Percentiles rank a stretch among this genome's conserved stretches.
Evolutionary conservation across 1,140 invertebrate species (phyloP).

Genomic region (Nilaparvata lugens): DNA sequence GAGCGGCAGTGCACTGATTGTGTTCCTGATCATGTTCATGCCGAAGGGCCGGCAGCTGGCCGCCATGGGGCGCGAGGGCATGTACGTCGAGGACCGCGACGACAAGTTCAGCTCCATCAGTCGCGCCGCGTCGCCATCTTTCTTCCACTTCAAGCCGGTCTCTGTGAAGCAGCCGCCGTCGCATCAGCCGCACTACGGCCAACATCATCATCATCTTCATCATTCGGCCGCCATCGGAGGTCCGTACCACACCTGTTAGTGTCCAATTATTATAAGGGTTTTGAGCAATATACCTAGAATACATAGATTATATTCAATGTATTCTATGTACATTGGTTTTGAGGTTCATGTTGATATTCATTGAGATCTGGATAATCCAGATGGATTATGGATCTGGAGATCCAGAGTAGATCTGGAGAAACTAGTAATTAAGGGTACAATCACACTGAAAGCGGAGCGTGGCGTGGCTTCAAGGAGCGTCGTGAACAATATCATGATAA

Average conservation of each 20-base stretch:
- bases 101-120: conserved; percentile 65
- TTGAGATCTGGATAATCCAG: too few species aligned
- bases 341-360: too few species aligned
- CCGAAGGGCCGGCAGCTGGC: conserved; percentile 86
- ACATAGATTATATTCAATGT: too few species aligned
- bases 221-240: conserved; percentile 14
- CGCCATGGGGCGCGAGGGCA: conserved; percentile 72
- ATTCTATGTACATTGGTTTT: too few species aligned
- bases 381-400: too few species aligned
- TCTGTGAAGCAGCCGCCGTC: conserved; percentile 39
- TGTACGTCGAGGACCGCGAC: conserved; percentile 67
- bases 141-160: conserved; percentile 82
- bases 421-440: too few species aligned
- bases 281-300: too few species aligned
- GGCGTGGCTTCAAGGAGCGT: too few species aligned
- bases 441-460: too few species aligned
- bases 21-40: conserved; percentile 89
- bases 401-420: too few species aligned
- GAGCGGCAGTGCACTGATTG: conserved; percentile 66
- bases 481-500: too few species aligned
- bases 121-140: conserved; percentile 72
- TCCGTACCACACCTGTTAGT: background rate
- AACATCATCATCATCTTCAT: conserved; percentile 5
- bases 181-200: background rate
- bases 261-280: too few species aligned